These are phyloP conservation scores for Gallinago nigripennis DNA, from an alignment of 2,797 vertebrate genomes.

Conservation along the genomic window DNA sequence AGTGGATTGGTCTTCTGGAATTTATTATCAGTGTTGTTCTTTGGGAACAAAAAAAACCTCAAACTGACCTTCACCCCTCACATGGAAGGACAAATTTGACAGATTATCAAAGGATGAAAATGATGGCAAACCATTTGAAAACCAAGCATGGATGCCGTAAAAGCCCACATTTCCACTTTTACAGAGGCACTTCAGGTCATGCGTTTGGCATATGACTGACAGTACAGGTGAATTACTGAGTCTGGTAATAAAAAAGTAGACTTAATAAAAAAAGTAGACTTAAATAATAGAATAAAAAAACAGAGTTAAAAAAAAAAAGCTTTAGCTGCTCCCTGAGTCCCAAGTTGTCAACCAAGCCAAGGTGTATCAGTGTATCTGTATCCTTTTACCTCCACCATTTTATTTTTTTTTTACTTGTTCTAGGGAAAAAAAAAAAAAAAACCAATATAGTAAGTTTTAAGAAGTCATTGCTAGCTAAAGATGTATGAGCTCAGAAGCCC, in stretches of 20 bases:
- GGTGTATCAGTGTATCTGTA: background rate
- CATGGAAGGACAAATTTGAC: background rate
- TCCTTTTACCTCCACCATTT: fast-evolving
- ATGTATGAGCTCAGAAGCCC: background rate
- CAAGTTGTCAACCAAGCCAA: background rate
- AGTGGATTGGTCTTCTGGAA: background rate
- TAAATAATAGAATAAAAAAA: too few species aligned
- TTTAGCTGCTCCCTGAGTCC: background rate
- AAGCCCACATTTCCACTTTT: background rate
- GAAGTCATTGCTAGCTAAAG: background rate
- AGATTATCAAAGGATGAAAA: background rate
- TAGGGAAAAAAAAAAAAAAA: background rate
- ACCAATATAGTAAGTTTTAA: background rate
- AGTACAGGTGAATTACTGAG: background rate
- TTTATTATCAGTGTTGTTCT: background rate
- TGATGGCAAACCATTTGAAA: background rate
- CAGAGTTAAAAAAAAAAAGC: too few species aligned
- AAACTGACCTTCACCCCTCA: background rate
- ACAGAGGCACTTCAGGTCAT: background rate
- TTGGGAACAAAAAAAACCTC: background rate
- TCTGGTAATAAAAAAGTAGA: background rate
- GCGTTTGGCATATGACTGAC: fast-evolving
- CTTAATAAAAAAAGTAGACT: too few species aligned
- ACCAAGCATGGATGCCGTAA: background rate
- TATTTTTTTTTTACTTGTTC: background rate